phyloP scores from a whole-genome alignment of 64 coral and sea anemone genomes.

The Trachythela sp. region DNA sequence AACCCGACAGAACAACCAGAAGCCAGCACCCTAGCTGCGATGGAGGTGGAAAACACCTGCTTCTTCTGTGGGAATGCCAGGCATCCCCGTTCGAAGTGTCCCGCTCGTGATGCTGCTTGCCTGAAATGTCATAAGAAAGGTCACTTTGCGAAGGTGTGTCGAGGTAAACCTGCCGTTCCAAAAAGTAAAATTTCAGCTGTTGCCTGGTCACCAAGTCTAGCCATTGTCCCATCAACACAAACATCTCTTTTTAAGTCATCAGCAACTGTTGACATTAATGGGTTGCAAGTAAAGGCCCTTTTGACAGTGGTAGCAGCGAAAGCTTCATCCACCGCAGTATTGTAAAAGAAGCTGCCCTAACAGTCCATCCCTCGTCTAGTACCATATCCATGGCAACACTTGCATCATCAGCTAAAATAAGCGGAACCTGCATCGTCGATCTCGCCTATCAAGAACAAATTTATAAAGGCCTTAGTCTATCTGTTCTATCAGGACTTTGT shows the following conservation, averaged over 20 bases:
- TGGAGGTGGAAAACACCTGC: background rate
- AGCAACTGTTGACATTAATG: conserved; percentile 26
- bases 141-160: conserved; percentile 45
- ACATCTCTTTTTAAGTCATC: conserved; percentile 45
- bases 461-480: conserved; percentile 25
- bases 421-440: conserved; percentile 8
- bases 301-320: conserved; percentile 39
- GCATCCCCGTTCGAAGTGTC: conserved; percentile 24
- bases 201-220: background rate
- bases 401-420: background rate
- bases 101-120: conserved; percentile 24
- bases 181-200: background rate
- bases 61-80: conserved; percentile 30
- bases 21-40: background rate
- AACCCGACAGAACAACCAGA: background rate
- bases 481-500: conserved; percentile 27
- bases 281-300: conserved; percentile 45
- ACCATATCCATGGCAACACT: conserved; percentile 9
- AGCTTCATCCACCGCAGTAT: conserved; percentile 43
- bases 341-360: conserved; percentile 16
- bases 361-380: conserved; percentile 22
- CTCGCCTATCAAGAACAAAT: conserved; percentile 13
- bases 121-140: conserved; percentile 33
- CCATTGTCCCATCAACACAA: background rate
- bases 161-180: conserved; percentile 2